Evolutionary conservation across 2,888 invertebrate genomes (phyloP), one percentile per base, ranked within the genome.

Genomic region (Myathropa florea): DNA sequence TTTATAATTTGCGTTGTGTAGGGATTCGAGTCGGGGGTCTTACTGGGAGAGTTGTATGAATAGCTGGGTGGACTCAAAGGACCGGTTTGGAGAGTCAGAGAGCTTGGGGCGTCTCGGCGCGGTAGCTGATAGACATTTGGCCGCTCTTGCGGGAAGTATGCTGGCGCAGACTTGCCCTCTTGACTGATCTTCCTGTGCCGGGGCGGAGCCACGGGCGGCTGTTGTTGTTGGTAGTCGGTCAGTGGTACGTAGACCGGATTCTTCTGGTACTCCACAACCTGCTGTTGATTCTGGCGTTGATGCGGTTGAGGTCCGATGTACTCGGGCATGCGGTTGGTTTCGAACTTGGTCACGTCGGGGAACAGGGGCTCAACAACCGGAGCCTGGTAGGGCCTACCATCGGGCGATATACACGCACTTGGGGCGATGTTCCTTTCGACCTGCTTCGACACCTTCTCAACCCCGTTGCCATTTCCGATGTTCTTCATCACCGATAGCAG

Each of bases 401-500:
- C 92, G 0, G 92, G 92, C 0, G 92, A 91, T 4, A 92, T 85
- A 24, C 92, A 91, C 0, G 88, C 83, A 1, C 89, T 89, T 0
- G 91, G 90, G 1, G 90, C 89, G 2, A 88, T 89, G 6, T 89
- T 88, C 18, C 88, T 33, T 33, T 89, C 88, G 1, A 83, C 59
- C 26, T 88, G 84, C n/a, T 88, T 88, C 23, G 79, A 6, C 24
- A 65, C 33, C 68, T 68, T 89, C 89, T 93, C 90, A 89, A 91
- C 85, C 6, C 68, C 73, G 55, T n/a, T 46, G 46, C 90, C 89
- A 53, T 75, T 88, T 3, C 90, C 89, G 59, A 91, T 91, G 89
- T 94, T 94, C 90, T 95, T 94, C 89, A 96, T 94, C 10, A 94
- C 94, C 63, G 94, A 94, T 24, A 93, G 92, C 28, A 94, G 89